Evolutionary conservation across 2,113 vertebrate species (phyloP).

Genomic region (Falco punctatus): DNA sequence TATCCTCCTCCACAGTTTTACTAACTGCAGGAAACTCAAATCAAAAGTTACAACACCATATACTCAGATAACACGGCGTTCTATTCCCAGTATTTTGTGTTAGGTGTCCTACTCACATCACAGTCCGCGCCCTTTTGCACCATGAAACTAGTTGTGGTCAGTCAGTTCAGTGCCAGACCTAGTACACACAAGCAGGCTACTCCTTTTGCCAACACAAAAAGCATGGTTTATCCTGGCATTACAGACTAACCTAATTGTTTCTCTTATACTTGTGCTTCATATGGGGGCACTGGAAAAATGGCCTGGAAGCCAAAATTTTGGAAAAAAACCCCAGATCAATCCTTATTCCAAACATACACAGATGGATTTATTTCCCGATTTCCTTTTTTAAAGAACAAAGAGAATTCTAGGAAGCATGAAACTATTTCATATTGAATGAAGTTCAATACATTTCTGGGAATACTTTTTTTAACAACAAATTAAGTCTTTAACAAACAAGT

Average conservation of each 20-base stretch:
- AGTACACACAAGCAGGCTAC: not conserved
- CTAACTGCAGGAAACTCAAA: not conserved
- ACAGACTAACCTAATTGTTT: not conserved
- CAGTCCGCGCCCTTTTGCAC: not conserved
- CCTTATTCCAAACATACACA: constrained; percentile 7
- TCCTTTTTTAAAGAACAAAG: constrained; percentile 9
- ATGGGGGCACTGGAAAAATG: not conserved
- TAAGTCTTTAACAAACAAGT: constrained; percentile 9
- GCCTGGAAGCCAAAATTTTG: not conserved
- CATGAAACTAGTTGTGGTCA: not conserved
- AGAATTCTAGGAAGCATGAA: constrained; percentile 56
- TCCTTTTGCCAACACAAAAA: not conserved
- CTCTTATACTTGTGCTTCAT: not conserved
- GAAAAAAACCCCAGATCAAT: not conserved
- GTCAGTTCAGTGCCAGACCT: not conserved
- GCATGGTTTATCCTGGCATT: not conserved
- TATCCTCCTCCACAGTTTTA: not conserved
- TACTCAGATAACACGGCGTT: not conserved
- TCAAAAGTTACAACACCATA: not conserved
- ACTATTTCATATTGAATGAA: constrained; percentile 24
- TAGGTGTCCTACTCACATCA: not conserved
- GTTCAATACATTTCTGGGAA: constrained; percentile 44
- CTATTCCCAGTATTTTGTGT: not conserved
- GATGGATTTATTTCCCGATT: constrained; percentile 44
- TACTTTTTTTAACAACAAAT: not conserved